A percentile compares a stretch with the other conserved stretches of the same genome.
Evolutionary conservation across 1,140 invertebrate species (phyloP).

Genomic region (Caerostris extrusa): DNA sequence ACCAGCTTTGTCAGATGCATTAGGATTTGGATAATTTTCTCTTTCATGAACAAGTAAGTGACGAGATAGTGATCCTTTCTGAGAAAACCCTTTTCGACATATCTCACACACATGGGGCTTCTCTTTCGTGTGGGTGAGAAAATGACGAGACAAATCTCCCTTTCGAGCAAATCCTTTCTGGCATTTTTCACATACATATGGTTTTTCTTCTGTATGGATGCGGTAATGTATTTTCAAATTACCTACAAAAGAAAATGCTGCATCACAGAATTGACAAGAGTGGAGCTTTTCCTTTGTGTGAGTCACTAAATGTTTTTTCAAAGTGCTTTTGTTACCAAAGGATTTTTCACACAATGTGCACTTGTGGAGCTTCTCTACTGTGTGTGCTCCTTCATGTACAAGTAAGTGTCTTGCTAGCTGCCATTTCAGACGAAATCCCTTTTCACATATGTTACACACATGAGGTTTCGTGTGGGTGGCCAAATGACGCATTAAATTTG

Average conservation of each 20-base stretch:
- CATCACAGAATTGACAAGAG: background rate
- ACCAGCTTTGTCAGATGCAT: too few relatives aligned
- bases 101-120: slow-evolving; percentile 12
- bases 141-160: background rate
- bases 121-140: background rate
- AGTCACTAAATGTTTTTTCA: background rate
- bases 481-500: too few relatives aligned
- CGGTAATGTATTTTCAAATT: background rate
- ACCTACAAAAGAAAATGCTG: background rate
- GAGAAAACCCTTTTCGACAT: background rate
- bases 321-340: background rate
- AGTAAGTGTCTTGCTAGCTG: too few relatives aligned
- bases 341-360: background rate
- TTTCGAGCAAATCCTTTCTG: background rate
- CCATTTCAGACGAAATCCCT: too few relatives aligned
- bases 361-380: background rate
- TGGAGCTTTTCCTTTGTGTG: slow-evolving; percentile 11
- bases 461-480: too few relatives aligned
- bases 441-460: too few relatives aligned
- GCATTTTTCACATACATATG: slow-evolving; percentile 2
- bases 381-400: too few relatives aligned
- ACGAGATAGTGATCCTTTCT: background rate
- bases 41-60: slow-evolving; percentile 15
- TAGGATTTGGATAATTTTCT: too few relatives aligned
- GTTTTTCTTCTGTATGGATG: background rate